A percentile compares a stretch with the other conserved stretches of the same genome.
phyloP scores from a whole-genome alignment of 2,113 vertebrate genomes.

The Thryonomys swinderianus region DNA sequence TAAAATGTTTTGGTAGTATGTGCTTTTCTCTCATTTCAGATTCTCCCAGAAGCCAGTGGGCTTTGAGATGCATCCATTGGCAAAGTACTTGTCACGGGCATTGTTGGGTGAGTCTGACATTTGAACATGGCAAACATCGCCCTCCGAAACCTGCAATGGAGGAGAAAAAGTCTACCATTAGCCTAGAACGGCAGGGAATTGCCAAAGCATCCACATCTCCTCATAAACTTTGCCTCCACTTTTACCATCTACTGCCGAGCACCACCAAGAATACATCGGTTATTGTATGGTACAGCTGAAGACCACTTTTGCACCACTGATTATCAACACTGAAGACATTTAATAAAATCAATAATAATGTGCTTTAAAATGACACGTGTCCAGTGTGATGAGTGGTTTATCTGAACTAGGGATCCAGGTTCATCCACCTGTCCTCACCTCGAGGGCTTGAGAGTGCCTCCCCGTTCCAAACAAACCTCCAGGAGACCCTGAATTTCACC shows the following conservation, averaged over 20 bases:
- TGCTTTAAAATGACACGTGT: neutral
- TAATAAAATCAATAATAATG: neutral
- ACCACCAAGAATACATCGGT: neutral
- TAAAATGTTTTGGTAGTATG: neutral
- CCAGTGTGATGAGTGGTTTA: neutral
- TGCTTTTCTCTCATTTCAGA: constrained; percentile 46
- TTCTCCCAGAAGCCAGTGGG: constrained; percentile 64
- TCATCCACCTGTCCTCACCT: neutral
- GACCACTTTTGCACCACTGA: neutral
- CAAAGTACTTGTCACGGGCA: constrained; percentile 90
- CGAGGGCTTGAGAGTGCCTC: neutral
- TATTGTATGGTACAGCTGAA: neutral
- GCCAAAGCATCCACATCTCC: neutral
- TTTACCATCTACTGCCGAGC: neutral
- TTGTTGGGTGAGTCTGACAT: constrained; percentile 92
- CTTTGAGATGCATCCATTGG: constrained; percentile 89
- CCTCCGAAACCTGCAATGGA: constrained; percentile 91
- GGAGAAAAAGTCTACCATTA: neutral
- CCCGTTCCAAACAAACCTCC: neutral
- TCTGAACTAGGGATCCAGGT: neutral
- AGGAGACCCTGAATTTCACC: neutral
- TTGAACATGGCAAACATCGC: constrained; percentile 94
- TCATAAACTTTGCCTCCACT: neutral
- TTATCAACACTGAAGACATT: neutral
- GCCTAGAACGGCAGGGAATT: neutral